A percentile compares a stretch with the other conserved stretches of the same genome.
These are phyloP conservation scores for Prochilodus magdalenae DNA, from an alignment of 2,113 vertebrate species.

Conservation along the genomic window DNA sequence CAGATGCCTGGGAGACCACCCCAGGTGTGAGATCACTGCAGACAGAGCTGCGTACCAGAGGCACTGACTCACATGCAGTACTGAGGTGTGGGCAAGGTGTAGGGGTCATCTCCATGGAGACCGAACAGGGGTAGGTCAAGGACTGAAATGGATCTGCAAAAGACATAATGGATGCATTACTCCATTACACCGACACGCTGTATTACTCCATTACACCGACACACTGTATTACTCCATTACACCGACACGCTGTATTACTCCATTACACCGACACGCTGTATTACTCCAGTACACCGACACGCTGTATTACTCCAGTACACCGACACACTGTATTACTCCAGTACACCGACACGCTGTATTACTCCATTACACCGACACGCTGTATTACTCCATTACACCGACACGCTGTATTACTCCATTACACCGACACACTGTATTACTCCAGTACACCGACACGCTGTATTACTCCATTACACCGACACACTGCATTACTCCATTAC, in stretches of 20 bases:
- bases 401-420: too few relatives aligned
- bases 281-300: too few relatives aligned
- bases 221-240: not conserved
- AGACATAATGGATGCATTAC: not conserved
- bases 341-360: too few relatives aligned
- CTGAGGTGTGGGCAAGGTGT: slow-evolving; percentile 40
- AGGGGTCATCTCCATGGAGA: not conserved
- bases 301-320: too few relatives aligned
- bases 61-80: slow-evolving; percentile 64
- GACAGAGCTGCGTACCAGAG: slow-evolving; percentile 59
- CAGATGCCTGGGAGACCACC: slow-evolving; percentile 27
- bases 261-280: not conserved
- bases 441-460: too few relatives aligned
- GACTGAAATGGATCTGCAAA: not conserved
- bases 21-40: slow-evolving; percentile 47
- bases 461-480: too few relatives aligned
- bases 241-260: too few relatives aligned
- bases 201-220: too few relatives aligned
- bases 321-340: not conserved
- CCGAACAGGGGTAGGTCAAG: not conserved
- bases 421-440: not conserved
- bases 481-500: not conserved
- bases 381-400: too few relatives aligned
- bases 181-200: too few relatives aligned
- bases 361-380: too few relatives aligned